Percentiles rank a stretch among this genome's conserved stretches.
Evolutionary conservation across 64 coral and sea anemone species (phyloP).

Genomic region (Hydrozoanthus tunicans): DNA sequence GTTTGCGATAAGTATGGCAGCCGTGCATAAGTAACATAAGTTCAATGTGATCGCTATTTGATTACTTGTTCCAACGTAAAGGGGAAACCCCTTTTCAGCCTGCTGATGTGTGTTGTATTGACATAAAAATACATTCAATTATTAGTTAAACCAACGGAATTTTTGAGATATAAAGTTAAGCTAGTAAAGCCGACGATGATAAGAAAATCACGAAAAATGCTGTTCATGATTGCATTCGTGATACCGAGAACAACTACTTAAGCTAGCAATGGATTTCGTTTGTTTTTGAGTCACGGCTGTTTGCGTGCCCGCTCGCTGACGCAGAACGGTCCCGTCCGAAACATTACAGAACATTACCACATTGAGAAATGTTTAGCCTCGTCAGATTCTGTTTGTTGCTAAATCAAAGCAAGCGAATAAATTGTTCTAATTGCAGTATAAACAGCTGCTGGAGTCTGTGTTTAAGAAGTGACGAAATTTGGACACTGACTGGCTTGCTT

Average conservation of each 20-base stretch:
- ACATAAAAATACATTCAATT: neutral
- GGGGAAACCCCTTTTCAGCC: too few species aligned
- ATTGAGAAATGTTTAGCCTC: slow-evolving; percentile 2
- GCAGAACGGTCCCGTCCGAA: slow-evolving; percentile 26
- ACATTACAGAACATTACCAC: neutral
- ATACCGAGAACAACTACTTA: neutral
- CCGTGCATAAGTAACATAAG: too few species aligned
- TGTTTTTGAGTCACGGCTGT: slow-evolving; percentile 30
- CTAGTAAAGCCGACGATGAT: neutral
- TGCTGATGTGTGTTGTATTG: neutral
- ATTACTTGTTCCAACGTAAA: too few species aligned
- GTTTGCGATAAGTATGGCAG: too few species aligned
- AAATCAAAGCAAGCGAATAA: neutral
- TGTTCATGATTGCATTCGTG: neutral
- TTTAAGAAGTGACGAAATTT: neutral
- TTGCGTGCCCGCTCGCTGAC: slow-evolving; percentile 48
- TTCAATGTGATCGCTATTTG: too few species aligned
- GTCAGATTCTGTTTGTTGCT: neutral
- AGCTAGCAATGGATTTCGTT: neutral
- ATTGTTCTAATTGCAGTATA: neutral
- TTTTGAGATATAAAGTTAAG: neutral
- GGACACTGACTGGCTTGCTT: neutral
- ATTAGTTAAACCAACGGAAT: neutral
- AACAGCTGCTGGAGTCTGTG: neutral
- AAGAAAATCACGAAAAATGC: neutral